Evolutionary conservation across 2,113 vertebrate genomes (phyloP), one percentile per base, ranked within the genome.

Genomic region (Scatophagus argus): DNA sequence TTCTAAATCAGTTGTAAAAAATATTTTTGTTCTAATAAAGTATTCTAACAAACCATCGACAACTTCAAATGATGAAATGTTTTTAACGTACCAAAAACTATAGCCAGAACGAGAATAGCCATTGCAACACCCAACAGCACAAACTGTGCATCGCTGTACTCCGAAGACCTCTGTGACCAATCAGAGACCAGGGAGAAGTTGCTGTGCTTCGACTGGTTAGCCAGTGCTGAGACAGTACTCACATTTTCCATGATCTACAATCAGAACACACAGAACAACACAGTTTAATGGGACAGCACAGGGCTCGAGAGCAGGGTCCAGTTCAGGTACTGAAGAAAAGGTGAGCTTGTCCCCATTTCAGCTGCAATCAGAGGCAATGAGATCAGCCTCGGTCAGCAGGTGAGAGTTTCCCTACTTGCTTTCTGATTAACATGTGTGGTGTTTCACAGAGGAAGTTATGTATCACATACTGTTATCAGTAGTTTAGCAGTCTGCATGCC

Each of bases 101-200:
- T 99, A 75, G 88, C 95, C 87, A 99, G 82, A 72, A 99, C 96
- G 19, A 99, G 95, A 32, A 97, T 11, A 3, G 96, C 95, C 96
- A 99, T 98, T 3, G 97, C 69, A 49, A 94, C 94, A 61, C 95
- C 96, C 84, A 99, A 91, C 84, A 96, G 90, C 78, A 96, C 95
- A 39, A 93, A 74, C 92, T 96, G 95, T 23, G 78, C 89, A 31
- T 98, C 95, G 3, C 88, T 91, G 70, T 91, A 91, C 58, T 82
- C 85, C 2, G 46, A 17, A 6, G 81, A 39, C 11, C 41, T 43
- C 4, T 2, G 29, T 1, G 54, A 16, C 46, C 10, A 16, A 27
- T 76, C 60, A 0, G 38, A 2, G 5, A 0, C 34, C 64, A 60
- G 23, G 2, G 79, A 75, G 49, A 43, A 11, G 70, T 83, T 92